Percentiles rank a stretch among this genome's conserved stretches.
These are phyloP conservation scores for Arctopsyche grandis DNA, from an alignment of 1,140 invertebrate genomes.

Conservation along the genomic window DNA sequence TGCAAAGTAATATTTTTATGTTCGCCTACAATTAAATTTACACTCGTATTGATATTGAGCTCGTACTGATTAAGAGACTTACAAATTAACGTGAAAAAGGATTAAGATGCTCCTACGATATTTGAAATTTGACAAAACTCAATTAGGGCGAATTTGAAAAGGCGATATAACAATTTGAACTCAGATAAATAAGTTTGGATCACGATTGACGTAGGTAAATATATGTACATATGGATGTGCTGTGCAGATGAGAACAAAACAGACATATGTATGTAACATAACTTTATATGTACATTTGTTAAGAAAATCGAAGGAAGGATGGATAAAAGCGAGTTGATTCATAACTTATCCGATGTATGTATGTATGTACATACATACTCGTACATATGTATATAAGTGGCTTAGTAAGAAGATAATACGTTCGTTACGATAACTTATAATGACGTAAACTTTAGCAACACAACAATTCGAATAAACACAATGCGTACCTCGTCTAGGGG, in stretches of 20 bases:
- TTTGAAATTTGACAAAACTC: conserved; percentile 20
- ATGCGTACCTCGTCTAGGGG: conserved; percentile 88
- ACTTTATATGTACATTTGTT: background rate
- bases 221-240: too few relatives aligned
- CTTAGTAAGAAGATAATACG: background rate
- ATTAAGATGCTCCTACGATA: background rate
- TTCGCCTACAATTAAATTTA: background rate
- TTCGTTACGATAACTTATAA: conserved; percentile 14
- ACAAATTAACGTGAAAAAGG: conserved; percentile 28
- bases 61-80: conserved; percentile 9
- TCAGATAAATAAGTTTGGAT: background rate
- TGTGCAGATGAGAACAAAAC: too few relatives aligned
- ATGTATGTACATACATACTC: too few relatives aligned
- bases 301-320: background rate
- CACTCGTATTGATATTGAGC: background rate
- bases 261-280: too few relatives aligned
- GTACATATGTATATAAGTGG: too few relatives aligned
- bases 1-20: too few relatives aligned
- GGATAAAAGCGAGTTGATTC: background rate
- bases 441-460: background rate
- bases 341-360: conserved; percentile 15
- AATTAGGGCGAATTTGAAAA: conserved; percentile 28
- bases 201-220: background rate
- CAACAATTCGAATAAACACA: background rate
- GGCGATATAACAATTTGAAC: background rate